Conservation (phyloP, 2,888 invertebrate species). For the Cybosia mesomella region DNA sequence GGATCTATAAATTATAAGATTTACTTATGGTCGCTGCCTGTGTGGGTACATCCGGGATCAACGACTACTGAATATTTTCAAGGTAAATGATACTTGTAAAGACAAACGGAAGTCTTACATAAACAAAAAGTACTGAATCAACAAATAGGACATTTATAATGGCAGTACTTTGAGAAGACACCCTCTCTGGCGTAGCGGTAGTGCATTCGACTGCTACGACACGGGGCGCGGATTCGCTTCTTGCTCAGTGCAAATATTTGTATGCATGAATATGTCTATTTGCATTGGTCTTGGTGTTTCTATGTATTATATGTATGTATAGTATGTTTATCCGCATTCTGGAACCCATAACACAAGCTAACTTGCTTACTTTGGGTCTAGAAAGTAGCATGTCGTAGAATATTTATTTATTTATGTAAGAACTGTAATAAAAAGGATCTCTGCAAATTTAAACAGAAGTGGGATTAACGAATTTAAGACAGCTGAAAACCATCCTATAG, state of each 20-base stretch:
- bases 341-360: too few species aligned
- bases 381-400: too few species aligned
- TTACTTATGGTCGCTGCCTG: background rate
- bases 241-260: too few species aligned
- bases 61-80: constrained; percentile 6
- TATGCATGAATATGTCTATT: too few species aligned
- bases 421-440: background rate
- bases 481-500: background rate
- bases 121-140: background rate
- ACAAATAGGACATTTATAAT: background rate
- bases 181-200: too few species aligned
- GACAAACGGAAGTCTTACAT: background rate
- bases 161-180: background rate
- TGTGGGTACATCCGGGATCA: constrained; percentile 10
- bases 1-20: constrained; percentile 3
- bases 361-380: too few species aligned
- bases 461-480: background rate
- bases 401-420: too few species aligned
- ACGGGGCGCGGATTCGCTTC: too few species aligned
- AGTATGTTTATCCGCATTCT: too few species aligned
- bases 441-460: background rate
- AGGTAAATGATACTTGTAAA: constrained; percentile 8
- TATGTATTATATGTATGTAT: too few species aligned
- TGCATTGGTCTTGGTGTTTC: too few species aligned
- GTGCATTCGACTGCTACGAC: too few species aligned